phyloP scores from a whole-genome alignment of 2,113 vertebrate genomes.

The Poecilia latipinna region DNA sequence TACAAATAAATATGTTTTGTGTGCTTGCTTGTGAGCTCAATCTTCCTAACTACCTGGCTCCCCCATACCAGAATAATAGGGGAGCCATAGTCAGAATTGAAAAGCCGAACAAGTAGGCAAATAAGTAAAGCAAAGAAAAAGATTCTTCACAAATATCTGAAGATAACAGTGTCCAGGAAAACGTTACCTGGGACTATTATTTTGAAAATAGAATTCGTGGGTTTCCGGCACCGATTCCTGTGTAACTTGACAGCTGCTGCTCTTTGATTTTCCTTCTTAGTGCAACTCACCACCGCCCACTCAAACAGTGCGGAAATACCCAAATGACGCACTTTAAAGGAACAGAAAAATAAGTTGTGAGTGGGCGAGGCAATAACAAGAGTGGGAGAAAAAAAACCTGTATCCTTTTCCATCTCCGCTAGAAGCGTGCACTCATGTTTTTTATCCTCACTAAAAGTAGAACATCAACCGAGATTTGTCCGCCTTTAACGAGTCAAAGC shows the following conservation, averaged over 20 bases:
- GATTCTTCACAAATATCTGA: background rate
- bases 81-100: no score
- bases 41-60: no score
- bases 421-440: background rate
- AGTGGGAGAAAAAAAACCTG: constrained; percentile 26
- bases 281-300: constrained; percentile 60
- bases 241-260: constrained; percentile 19
- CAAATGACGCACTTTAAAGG: constrained; percentile 75
- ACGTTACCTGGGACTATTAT: constrained; percentile 16
- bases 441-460: background rate
- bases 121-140: no score
- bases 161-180: background rate
- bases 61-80: no score
- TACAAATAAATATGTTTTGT: no score
- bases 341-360: constrained; percentile 44
- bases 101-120: no score
- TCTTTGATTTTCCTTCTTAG: constrained; percentile 20
- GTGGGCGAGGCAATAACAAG: constrained; percentile 53
- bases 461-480: no score
- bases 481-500: no score
- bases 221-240: constrained; percentile 2
- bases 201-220: constrained; percentile 17
- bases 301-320: constrained; percentile 79
- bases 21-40: no score
- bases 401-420: background rate